A percentile compares a stretch with the other conserved stretches of the same genome.
These are phyloP conservation scores for Mustelus asterias DNA, from an alignment of 2,113 vertebrate genomes.

Conservation along the genomic window DNA sequence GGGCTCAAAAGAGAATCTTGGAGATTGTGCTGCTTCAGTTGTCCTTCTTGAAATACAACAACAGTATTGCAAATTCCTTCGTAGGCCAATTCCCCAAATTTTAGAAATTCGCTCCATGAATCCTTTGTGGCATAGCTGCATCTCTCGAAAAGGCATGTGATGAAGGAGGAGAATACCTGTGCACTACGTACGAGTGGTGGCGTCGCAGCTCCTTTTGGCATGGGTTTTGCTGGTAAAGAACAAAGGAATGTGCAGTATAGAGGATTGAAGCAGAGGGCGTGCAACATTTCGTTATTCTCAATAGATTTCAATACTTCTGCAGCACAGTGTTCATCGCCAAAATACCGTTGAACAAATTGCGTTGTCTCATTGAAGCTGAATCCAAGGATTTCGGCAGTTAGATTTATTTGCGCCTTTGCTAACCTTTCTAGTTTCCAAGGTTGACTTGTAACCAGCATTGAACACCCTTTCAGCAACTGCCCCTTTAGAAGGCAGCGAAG, in stretches of 20 bases:
- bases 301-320: not conserved
- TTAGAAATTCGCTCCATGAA: not conserved
- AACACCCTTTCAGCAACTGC: not conserved
- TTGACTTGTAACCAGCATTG: not conserved
- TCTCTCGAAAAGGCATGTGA: not conserved
- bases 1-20: not conserved
- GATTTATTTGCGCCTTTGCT: rapidly evolving
- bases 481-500: not conserved
- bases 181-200: not conserved
- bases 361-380: not conserved
- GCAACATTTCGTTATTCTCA: not conserved
- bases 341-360: not conserved
- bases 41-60: not conserved
- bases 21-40: not conserved
- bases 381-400: not conserved
- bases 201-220: not conserved
- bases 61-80: not conserved
- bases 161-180: not conserved
- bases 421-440: not conserved
- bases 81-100: not conserved
- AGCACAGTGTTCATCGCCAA: not conserved
- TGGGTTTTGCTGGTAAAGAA: not conserved
- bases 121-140: not conserved
- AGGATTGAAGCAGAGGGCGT: not conserved
- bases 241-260: not conserved